phyloP scores from a whole-genome alignment of 2,888 invertebrate genomes.

The Dynastes hyllus region DNA sequence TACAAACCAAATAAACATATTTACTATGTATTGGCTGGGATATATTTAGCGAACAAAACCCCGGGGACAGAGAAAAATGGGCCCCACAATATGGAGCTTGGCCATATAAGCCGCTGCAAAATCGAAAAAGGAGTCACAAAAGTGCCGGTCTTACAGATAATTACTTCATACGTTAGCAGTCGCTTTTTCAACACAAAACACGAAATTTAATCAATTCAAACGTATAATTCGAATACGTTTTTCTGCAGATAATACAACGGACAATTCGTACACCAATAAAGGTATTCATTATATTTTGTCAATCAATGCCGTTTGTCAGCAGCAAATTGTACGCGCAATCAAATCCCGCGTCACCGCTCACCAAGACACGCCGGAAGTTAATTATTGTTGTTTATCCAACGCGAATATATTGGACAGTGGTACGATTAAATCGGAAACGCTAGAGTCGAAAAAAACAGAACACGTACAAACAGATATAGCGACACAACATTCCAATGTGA shows the following conservation, averaged over 20 bases:
- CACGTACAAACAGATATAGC: background rate
- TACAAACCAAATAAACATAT: no score
- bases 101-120: no score
- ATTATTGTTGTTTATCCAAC: constrained; percentile 12
- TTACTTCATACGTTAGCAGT: no score
- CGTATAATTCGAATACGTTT: background rate
- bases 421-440: background rate
- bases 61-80: no score
- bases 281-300: constrained; percentile 1
- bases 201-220: no score
- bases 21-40: no score
- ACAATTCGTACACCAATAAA: background rate
- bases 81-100: no score
- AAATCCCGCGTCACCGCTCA: background rate
- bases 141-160: no score
- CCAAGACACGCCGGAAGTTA: constrained; percentile 9
- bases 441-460: background rate
- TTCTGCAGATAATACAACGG: background rate
- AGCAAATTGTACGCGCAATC: background rate
- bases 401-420: background rate
- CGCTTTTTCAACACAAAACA: no score
- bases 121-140: no score
- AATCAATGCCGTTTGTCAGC: background rate
- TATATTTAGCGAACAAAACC: no score
- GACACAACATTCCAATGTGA: background rate